phyloP scores from a whole-genome alignment of 2,888 invertebrate genomes.

The Caenorhabditis becei region DNA sequence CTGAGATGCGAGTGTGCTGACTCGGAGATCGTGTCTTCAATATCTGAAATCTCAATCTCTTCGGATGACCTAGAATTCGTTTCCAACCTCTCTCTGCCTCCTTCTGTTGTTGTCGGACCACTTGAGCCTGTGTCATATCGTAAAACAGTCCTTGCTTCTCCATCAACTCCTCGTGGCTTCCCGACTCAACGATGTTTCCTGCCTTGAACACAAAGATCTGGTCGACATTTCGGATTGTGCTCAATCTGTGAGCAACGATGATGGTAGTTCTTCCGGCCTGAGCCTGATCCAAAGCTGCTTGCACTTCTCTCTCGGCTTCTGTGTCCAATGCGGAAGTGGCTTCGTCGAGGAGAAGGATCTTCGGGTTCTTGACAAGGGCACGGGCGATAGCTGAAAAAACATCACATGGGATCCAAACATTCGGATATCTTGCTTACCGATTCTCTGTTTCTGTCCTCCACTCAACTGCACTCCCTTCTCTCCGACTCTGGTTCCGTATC shows the following conservation, averaged over 20 bases:
- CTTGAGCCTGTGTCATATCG: constrained; percentile 83
- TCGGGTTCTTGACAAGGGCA: constrained; percentile 79
- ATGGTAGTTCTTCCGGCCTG: constrained; percentile 83
- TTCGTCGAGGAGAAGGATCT: constrained; percentile 79
- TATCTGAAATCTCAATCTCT: constrained; percentile 23
- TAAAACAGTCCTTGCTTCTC: constrained; percentile 82
- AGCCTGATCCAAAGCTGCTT: constrained; percentile 84
- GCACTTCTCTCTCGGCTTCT: constrained; percentile 79
- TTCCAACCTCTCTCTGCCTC: constrained; percentile 56
- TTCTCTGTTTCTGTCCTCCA: constrained; percentile 75
- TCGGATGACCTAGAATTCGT: background rate
- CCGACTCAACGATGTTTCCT: constrained; percentile 83
- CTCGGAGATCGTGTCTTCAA: constrained; percentile 51
- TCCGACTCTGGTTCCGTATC: constrained; percentile 79
- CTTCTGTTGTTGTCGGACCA: constrained; percentile 73
- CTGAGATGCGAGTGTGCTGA: constrained; percentile 50
- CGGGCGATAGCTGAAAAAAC: constrained; percentile 72
- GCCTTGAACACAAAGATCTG: constrained; percentile 81
- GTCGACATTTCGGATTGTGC: constrained; percentile 84
- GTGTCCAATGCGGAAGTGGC: constrained; percentile 80
- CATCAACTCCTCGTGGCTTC: constrained; percentile 83
- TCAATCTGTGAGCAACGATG: constrained; percentile 84
- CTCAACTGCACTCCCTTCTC: constrained; percentile 79
- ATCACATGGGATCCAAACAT: too few relatives aligned
- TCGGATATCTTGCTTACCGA: constrained; percentile 63